Percentiles rank a stretch among this genome's conserved stretches.
Evolutionary conservation across 2,797 vertebrate species (phyloP).

Genomic region (Fringilla coelebs): DNA sequence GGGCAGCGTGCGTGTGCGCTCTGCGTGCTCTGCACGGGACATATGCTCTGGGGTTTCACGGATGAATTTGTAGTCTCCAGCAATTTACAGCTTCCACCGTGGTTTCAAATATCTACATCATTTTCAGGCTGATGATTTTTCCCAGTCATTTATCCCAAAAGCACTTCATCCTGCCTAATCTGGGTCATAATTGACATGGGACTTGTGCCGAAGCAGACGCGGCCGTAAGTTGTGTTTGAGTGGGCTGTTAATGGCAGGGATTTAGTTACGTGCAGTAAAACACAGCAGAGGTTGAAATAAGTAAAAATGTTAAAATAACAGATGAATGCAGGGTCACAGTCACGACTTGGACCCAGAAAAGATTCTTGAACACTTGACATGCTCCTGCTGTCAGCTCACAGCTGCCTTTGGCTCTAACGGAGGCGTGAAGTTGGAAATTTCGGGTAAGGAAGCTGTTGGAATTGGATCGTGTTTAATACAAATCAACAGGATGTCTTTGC

Average conservation of each 20-base stretch:
- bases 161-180: slow-evolving; percentile 34
- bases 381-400: background rate
- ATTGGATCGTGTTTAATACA: slow-evolving; percentile 38
- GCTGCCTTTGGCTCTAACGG: background rate
- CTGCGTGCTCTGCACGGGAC: background rate
- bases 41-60: slow-evolving; percentile 14
- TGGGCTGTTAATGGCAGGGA: background rate
- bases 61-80: background rate
- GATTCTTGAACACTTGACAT: background rate
- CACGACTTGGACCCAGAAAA: background rate
- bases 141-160: slow-evolving; percentile 37
- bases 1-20: background rate
- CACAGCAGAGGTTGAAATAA: background rate
- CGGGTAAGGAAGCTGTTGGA: slow-evolving; percentile 16
- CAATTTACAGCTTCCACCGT: background rate
- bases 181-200: slow-evolving; percentile 38
- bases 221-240: background rate
- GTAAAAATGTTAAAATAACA: background rate
- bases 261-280: background rate
- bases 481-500: slow-evolving; percentile 39
- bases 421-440: background rate
- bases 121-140: slow-evolving; percentile 57
- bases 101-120: background rate
- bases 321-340: background rate
- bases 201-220: background rate